Conservation (phyloP, 23 tunicate species). For the Phallusia fumigata region DNA sequence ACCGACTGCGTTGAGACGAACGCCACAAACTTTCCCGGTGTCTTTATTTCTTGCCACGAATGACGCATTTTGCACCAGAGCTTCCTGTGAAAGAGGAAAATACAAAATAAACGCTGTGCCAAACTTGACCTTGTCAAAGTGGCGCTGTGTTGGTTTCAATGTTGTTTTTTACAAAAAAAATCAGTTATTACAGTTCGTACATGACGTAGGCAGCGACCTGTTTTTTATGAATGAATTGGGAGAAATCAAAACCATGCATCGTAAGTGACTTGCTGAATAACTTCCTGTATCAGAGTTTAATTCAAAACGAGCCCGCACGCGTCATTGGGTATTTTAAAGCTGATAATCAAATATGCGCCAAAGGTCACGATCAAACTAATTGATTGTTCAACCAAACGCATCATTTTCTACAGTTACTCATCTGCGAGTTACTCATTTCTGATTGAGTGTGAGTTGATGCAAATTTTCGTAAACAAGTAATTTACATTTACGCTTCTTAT, state of each 20-base stretch:
- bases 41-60: constrained; percentile 50
- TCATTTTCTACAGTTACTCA: too few relatives aligned
- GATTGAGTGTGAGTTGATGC: too few relatives aligned
- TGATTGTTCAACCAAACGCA: too few relatives aligned
- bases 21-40: constrained; percentile 71
- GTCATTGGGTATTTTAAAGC: too few relatives aligned
- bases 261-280: background rate
- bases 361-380: too few relatives aligned
- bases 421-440: too few relatives aligned
- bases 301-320: background rate
- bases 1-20: constrained; percentile 70
- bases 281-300: background rate
- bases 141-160: background rate
- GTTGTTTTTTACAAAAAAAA: too few relatives aligned
- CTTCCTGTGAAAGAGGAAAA: constrained; percentile 50
- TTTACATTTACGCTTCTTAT: too few relatives aligned
- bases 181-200: background rate
- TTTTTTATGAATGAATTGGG: background rate
- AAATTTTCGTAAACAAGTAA: too few relatives aligned
- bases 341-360: too few relatives aligned
- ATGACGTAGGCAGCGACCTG: background rate
- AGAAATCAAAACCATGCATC: background rate
- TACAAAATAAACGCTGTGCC: background rate
- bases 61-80: constrained; percentile 60
- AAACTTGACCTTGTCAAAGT: background rate